Evolutionary conservation across 37 sponge, comb jelly and placozoan species (phyloP).

Genomic region (Spongilla lacustris): DNA sequence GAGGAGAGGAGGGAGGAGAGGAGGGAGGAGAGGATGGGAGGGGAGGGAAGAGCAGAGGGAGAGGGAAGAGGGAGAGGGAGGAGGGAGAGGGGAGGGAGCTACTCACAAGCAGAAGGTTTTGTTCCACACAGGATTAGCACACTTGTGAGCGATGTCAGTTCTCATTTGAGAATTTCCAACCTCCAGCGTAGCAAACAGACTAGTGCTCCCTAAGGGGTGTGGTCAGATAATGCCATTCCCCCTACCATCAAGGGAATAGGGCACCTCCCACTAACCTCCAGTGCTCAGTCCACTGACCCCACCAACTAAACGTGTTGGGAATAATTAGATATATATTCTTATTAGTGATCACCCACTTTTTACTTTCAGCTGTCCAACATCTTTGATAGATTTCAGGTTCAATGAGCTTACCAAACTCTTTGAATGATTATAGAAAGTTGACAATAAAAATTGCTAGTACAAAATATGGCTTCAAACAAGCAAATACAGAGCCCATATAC

Average conservation of each 20-base stretch:
- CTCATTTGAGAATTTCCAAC: slow-evolving; percentile 74
- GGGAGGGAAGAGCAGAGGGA: no score
- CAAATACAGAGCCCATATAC: no score
- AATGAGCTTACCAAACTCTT: slow-evolving; percentile 24
- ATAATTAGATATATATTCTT: background rate
- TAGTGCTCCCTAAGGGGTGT: slow-evolving; percentile 38
- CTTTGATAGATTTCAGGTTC: slow-evolving; percentile 25
- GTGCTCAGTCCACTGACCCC: background rate
- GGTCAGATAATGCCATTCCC: background rate
- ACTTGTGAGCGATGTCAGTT: slow-evolving; percentile 70
- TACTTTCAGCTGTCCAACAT: slow-evolving; percentile 64
- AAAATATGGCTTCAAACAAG: no score
- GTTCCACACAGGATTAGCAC: slow-evolving; percentile 78
- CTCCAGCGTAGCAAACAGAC: slow-evolving; percentile 81
- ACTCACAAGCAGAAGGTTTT: slow-evolving; percentile 88
- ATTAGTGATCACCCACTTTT: slow-evolving; percentile 35
- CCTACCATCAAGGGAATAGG: background rate
- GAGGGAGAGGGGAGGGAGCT: background rate
- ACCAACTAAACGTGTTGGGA: background rate
- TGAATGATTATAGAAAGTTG: no score
- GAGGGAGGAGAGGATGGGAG: background rate
- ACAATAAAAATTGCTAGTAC: background rate
- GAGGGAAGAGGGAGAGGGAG: no score
- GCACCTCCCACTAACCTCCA: slow-evolving; percentile 2
- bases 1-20: background rate